Percentiles rank a stretch among this genome's conserved stretches.
phyloP scores from a whole-genome alignment of 2,113 vertebrate genomes.

The Romanogobio albipinnatus region DNA sequence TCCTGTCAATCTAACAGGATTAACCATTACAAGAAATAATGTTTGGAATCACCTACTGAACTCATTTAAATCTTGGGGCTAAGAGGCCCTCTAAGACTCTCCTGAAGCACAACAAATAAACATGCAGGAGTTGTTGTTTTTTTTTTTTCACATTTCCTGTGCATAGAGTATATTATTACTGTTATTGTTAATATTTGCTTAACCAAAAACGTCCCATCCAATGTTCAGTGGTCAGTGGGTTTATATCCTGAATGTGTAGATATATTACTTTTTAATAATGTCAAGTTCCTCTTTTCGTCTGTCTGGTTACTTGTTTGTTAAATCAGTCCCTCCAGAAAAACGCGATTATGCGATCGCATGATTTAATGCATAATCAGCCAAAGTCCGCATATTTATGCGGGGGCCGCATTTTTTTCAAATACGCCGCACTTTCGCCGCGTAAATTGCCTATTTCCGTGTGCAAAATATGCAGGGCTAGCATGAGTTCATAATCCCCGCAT shows the following conservation, averaged over 20 bases:
- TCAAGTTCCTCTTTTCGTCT: too few species aligned
- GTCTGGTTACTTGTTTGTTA: too few species aligned
- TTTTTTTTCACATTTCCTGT: constrained; percentile 2
- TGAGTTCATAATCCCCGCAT: too few species aligned
- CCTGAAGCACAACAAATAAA: constrained; percentile 49
- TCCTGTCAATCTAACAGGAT: constrained; percentile 76
- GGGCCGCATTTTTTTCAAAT: too few species aligned
- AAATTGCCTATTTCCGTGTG: too few species aligned
- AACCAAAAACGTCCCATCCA: not conserved
- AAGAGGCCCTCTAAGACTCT: constrained; percentile 32
- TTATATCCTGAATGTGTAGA: not conserved
- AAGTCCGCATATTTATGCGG: too few species aligned
- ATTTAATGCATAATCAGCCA: too few species aligned
- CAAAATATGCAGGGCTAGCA: too few species aligned
- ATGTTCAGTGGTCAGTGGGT: too few species aligned
- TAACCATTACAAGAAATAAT: constrained; percentile 68
- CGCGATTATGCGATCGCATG: too few species aligned
- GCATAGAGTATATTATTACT: not conserved
- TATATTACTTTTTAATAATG: not conserved
- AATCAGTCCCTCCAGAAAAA: too few species aligned
- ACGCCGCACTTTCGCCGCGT: too few species aligned
- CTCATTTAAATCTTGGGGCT: constrained; percentile 47
- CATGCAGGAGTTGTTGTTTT: not conserved
- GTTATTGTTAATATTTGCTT: not conserved
- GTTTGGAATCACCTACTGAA: constrained; percentile 68